Percentiles rank a stretch among this genome's conserved stretches.
These are phyloP conservation scores for Notodonta dromedarius DNA, from an alignment of 2,888 invertebrate species.

Conservation along the genomic window DNA sequence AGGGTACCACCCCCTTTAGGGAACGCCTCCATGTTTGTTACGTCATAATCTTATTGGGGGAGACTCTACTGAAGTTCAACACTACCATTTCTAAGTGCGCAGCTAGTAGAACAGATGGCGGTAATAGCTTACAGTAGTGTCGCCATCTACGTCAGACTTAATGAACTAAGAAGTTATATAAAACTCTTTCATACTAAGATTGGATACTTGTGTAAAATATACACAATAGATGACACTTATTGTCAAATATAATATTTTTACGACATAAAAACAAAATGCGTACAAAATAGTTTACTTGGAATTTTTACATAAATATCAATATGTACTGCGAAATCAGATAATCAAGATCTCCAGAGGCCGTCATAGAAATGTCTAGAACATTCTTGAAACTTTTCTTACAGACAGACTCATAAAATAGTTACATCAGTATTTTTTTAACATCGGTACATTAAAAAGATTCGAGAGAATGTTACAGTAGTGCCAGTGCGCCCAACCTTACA, in stretches of 20 bases:
- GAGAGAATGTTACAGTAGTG: no score
- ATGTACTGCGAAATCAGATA: no score
- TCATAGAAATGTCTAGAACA: no score
- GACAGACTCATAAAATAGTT: no score
- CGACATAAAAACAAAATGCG: no score
- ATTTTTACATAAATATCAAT: no score
- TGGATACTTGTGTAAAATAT: slow-evolving; percentile 9
- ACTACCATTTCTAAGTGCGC: slow-evolving; percentile 29
- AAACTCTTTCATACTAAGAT: slow-evolving; percentile 3
- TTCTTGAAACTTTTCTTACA: no score
- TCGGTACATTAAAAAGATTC: no score
- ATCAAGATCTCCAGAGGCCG: no score
- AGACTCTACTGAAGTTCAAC: background rate
- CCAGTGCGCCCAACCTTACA: no score
- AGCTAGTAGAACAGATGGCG: slow-evolving; percentile 53
- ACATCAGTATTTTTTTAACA: no score
- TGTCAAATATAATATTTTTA: background rate
- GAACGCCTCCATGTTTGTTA: slow-evolving; percentile 53
- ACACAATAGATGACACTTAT: slow-evolving; percentile 26
- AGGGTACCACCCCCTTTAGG: slow-evolving; percentile 61
- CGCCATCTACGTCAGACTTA: slow-evolving; percentile 47
- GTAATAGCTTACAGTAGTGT: slow-evolving; percentile 16
- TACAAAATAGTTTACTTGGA: no score
- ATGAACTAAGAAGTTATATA: slow-evolving; percentile 15
- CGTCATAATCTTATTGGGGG: slow-evolving; percentile 18